Evolutionary conservation across 2,797 vertebrate species (phyloP).

Genomic region (Parambassis ranga): DNA sequence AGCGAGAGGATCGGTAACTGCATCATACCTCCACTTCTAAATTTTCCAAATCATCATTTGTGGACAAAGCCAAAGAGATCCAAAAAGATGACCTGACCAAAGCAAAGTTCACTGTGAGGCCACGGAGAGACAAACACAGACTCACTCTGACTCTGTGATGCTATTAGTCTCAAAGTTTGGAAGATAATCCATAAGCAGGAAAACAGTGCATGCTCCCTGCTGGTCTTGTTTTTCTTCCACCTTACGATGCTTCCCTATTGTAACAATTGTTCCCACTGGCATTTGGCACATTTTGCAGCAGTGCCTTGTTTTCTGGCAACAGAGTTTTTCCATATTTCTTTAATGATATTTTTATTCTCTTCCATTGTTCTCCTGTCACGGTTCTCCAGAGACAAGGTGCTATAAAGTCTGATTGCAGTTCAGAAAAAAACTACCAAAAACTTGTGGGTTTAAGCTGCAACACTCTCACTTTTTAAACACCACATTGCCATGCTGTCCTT

Average conservation of each 20-base stretch:
- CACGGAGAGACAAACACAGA: too few species aligned
- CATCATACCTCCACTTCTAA: too few species aligned
- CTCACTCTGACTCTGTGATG: too few species aligned
- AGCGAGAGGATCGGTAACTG: too few species aligned
- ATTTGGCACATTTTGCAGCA: constrained; percentile 1
- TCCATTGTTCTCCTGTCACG: constrained; percentile 8
- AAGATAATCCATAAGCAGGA: neutral
- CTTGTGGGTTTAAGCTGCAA: constrained; percentile 4
- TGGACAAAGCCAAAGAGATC: too few species aligned
- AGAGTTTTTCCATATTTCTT: neutral
- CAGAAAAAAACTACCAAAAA: neutral
- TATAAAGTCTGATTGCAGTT: constrained; percentile 8
- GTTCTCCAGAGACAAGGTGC: constrained; percentile 15
- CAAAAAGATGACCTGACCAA: too few species aligned
- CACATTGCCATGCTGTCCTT: neutral
- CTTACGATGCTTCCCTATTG: neutral
- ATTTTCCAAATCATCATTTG: too few species aligned
- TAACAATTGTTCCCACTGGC: constrained; percentile 2
- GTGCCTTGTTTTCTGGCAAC: neutral
- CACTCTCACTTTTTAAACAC: neutral
- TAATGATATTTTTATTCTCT: constrained; percentile 34
- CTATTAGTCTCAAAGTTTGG: neutral
- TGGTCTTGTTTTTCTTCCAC: neutral
- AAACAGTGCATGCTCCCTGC: neutral
- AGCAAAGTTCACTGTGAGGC: neutral